Percentiles rank a stretch among this genome's conserved stretches.
Conservation (phyloP, 1,140 invertebrate genomes). For the Macrosteles quadrilineatus region DNA sequence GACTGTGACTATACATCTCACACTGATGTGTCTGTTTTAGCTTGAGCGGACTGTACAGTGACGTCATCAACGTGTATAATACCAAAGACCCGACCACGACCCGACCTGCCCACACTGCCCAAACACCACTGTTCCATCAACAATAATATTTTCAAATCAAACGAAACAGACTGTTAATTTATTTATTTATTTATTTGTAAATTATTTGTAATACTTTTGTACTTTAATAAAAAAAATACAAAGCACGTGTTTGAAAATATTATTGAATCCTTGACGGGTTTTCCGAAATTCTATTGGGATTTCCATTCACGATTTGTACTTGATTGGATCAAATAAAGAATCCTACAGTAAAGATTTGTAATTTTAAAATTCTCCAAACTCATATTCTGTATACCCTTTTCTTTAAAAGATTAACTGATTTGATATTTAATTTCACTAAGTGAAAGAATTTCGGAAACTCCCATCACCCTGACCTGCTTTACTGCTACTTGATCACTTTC, state of each 20-base stretch:
- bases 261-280: constrained; percentile 29
- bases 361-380: too few species aligned
- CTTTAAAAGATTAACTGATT: too few species aligned
- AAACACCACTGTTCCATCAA: neutral
- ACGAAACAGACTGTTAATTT: constrained; percentile 1
- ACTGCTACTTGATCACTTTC: too few species aligned
- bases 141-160: constrained; percentile 37
- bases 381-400: too few species aligned
- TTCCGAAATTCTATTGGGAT: constrained; percentile 5
- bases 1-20: neutral
- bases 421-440: too few species aligned
- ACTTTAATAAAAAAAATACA: constrained; percentile 31
- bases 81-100: constrained; percentile 31
- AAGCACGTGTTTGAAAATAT: constrained; percentile 33
- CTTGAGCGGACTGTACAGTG: constrained; percentile 19
- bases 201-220: constrained; percentile 33
- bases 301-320: too few species aligned
- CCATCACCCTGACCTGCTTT: too few species aligned
- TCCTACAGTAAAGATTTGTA: too few species aligned
- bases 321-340: too few species aligned
- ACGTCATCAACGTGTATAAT: constrained; percentile 5
- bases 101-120: neutral
- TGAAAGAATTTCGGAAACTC: too few species aligned
- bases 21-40: constrained; percentile 16
- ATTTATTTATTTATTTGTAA: constrained; percentile 37